These are phyloP conservation scores for Lampris megalopsis DNA, from an alignment of 2,113 vertebrate genomes.

Conservation along the genomic window DNA sequence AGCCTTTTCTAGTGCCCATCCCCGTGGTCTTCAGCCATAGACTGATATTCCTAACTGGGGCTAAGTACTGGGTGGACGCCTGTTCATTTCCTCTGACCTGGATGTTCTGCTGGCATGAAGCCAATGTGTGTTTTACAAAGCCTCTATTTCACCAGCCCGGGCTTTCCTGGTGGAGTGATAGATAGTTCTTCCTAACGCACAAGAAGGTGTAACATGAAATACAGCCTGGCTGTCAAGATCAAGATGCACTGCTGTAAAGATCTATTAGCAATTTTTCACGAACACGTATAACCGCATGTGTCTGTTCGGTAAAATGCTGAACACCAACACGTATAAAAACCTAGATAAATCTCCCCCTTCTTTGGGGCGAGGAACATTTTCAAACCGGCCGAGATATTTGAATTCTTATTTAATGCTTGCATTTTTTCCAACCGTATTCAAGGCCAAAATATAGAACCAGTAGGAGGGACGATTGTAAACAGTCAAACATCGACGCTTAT, in stretches of 20 bases:
- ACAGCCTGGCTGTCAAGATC: not conserved
- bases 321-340: not conserved
- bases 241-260: not conserved
- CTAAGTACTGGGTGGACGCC: slow-evolving; percentile 37
- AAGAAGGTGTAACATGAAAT: slow-evolving; percentile 15
- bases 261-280: not conserved
- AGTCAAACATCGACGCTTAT: not conserved
- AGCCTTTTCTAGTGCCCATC: slow-evolving; percentile 52
- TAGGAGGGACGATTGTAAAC: not conserved
- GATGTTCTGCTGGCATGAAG: slow-evolving; percentile 53
- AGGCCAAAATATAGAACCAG: not conserved
- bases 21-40: slow-evolving; percentile 22
- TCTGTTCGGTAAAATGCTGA: not conserved
- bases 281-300: not conserved
- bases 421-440: not conserved
- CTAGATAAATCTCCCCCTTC: not conserved
- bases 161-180: slow-evolving; percentile 39
- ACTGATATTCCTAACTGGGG: slow-evolving; percentile 41
- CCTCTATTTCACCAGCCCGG: slow-evolving; percentile 1
- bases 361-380: too few relatives aligned
- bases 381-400: too few relatives aligned
- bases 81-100: slow-evolving; percentile 46
- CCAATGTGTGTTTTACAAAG: slow-evolving; percentile 49
- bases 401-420: too few relatives aligned
- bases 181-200: slow-evolving; percentile 44